Evolutionary conservation across 2,797 vertebrate species (phyloP).

Genomic region (Leptodactylus fallax): DNA sequence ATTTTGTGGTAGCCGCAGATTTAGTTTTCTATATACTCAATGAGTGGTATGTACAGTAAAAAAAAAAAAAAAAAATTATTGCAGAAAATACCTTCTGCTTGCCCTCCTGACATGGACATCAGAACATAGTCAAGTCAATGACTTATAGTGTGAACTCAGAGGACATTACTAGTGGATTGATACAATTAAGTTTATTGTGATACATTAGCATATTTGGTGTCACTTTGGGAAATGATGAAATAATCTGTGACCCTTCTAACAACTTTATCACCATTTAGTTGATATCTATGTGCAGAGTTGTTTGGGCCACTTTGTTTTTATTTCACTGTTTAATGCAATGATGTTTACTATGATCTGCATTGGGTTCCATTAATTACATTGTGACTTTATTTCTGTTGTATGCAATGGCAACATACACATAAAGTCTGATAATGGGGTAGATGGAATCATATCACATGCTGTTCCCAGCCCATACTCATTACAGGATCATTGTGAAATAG

Average conservation of each 20-base stretch:
- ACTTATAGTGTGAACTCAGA: neutral
- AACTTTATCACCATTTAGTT: neutral
- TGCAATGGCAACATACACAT: neutral
- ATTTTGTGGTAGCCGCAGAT: constrained; percentile 11
- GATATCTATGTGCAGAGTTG: neutral
- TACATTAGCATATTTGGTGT: neutral
- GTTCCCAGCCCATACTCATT: neutral
- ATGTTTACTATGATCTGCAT: neutral
- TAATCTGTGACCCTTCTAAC: neutral
- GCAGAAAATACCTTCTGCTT: constrained; percentile 7
- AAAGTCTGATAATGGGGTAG: no score
- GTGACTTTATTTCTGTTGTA: neutral
- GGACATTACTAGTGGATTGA: neutral
- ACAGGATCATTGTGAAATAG: no score
- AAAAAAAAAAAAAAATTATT: constrained; percentile 23
- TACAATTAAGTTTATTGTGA: neutral
- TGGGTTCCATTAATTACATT: neutral
- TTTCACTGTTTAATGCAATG: neutral
- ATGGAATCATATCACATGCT: neutral
- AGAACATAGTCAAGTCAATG: neutral
- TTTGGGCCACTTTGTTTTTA: neutral
- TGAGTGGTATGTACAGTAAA: constrained; percentile 14
- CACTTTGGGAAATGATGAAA: neutral
- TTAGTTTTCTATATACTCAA: neutral
- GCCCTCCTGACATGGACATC: neutral